These are phyloP conservation scores for Stegodyphus mimosarum DNA, from an alignment of 1,140 invertebrate species.

Conservation along the genomic window DNA sequence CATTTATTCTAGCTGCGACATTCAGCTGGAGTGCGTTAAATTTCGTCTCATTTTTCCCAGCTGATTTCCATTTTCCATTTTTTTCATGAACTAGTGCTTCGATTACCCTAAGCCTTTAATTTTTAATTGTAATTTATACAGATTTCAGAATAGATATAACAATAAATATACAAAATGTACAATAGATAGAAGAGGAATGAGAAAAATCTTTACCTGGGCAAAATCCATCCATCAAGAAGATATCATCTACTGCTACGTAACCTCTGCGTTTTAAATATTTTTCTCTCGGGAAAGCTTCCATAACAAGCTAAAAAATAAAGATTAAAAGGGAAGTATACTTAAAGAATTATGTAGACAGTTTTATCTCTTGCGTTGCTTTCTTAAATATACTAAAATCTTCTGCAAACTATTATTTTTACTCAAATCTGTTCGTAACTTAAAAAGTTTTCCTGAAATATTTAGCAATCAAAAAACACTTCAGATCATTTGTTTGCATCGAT, in stretches of 20 bases:
- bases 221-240: constrained; percentile 39
- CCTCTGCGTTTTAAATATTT: constrained; percentile 36
- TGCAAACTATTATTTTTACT: neutral
- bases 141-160: too few species aligned
- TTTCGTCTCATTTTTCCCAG: too few species aligned
- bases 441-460: neutral
- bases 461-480: neutral
- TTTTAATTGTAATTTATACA: too few species aligned
- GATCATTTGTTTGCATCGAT: neutral
- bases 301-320: constrained; percentile 22
- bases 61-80: too few species aligned
- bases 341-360: neutral
- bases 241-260: constrained; percentile 49
- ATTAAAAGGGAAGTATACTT: neutral
- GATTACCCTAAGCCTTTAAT: too few species aligned
- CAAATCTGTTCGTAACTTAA: neutral
- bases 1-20: too few species aligned
- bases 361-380: neutral
- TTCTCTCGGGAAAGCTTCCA: constrained; percentile 55
- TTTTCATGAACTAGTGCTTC: too few species aligned
- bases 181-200: neutral
- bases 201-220: constrained; percentile 28
- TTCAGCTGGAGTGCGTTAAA: too few species aligned
- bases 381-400: neutral
- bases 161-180: too few species aligned